phyloP scores from a whole-genome alignment of 2,888 invertebrate genomes.

The Polyommatus iphigenia region DNA sequence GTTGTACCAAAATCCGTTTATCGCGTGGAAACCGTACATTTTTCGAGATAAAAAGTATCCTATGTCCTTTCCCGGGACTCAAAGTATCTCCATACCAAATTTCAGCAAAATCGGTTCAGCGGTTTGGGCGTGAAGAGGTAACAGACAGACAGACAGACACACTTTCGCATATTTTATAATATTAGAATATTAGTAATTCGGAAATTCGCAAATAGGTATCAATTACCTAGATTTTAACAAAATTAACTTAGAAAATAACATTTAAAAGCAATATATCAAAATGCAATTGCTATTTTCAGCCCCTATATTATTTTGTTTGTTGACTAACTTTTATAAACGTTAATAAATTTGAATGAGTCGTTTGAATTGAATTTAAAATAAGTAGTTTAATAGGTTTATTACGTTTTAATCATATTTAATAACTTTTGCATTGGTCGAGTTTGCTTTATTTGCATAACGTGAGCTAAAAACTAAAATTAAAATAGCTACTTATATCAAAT shows the following conservation, averaged over 20 bases:
- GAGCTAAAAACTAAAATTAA: no score
- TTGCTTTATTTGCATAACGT: background rate
- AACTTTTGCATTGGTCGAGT: background rate
- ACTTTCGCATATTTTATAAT: no score
- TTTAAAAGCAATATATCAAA: background rate
- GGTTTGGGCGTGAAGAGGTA: no score
- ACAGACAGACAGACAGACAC: no score
- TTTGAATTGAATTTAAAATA: conserved; percentile 11
- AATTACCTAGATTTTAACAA: background rate
- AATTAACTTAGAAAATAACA: background rate
- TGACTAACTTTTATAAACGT: conserved; percentile 10
- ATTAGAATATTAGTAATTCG: no score
- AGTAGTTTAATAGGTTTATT: background rate
- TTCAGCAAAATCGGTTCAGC: no score
- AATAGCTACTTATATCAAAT: background rate
- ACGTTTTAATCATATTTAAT: background rate
- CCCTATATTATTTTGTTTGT: background rate
- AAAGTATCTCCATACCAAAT: no score
- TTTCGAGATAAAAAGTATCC: no score
- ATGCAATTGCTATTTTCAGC: background rate
- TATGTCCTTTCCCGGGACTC: no score
- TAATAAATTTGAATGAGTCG: conserved; percentile 2
- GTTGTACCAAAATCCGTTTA: no score
- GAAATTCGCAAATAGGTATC: background rate
- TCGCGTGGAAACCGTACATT: no score